These are phyloP conservation scores for Hydrolagus affinis DNA, from an alignment of 2,113 vertebrate genomes.

Conservation along the genomic window DNA sequence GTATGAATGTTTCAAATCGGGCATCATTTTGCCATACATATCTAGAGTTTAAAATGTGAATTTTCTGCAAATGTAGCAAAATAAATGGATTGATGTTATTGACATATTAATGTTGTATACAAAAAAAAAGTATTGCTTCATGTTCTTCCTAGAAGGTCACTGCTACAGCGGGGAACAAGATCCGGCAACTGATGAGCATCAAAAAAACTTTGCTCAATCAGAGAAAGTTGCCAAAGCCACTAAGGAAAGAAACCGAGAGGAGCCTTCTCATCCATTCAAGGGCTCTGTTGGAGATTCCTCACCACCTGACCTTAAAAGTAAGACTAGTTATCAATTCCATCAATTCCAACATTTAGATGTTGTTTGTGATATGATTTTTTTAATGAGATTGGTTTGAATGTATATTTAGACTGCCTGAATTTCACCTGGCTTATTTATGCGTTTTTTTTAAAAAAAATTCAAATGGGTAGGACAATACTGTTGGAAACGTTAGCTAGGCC, in stretches of 20 bases:
- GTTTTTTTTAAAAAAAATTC: neutral
- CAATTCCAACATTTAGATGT: neutral
- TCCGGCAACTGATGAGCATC: conserved; percentile 7
- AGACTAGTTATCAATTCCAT: neutral
- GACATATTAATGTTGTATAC: neutral
- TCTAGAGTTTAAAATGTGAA: neutral
- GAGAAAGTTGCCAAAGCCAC: neutral
- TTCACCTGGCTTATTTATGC: neutral
- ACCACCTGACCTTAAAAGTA: conserved; percentile 18
- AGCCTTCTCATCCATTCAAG: neutral
- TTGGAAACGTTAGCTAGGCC: neutral
- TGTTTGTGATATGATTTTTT: conserved; percentile 11
- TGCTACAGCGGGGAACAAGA: neutral
- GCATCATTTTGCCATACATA: neutral
- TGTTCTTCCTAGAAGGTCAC: conserved; percentile 18
- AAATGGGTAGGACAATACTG: neutral
- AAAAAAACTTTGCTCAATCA: conserved; percentile 11
- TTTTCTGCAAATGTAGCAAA: neutral
- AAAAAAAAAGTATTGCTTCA: neutral
- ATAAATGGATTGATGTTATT: too few relatives aligned
- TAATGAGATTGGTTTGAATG: neutral
- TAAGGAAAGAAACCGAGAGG: neutral
- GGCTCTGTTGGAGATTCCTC: neutral
- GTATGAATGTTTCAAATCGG: neutral
- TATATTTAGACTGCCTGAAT: neutral